Percentiles rank a stretch among this genome's conserved stretches.
phyloP scores from a whole-genome alignment of 2,797 vertebrate genomes.

The Coregonus sp. region DNA sequence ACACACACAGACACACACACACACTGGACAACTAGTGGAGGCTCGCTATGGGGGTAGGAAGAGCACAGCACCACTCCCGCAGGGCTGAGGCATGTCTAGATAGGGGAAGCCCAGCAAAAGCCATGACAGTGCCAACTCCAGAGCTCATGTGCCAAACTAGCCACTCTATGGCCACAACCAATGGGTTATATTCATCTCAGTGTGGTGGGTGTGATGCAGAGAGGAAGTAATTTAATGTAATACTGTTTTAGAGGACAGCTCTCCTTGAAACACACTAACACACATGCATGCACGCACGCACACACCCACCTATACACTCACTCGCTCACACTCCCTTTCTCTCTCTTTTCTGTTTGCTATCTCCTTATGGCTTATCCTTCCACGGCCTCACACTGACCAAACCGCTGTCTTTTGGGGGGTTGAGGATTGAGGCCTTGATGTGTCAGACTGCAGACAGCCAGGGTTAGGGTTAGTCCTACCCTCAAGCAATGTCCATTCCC shows the following conservation, averaged over 20 bases:
- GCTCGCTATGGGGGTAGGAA: background rate
- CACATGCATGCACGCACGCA: background rate
- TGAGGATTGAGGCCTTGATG: background rate
- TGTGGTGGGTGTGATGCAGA: conserved; percentile 37
- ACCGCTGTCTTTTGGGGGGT: background rate
- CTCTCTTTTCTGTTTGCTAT: background rate
- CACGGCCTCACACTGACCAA: background rate
- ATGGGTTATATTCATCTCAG: conserved; percentile 49
- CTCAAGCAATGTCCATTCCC: background rate
- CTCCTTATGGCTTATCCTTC: background rate
- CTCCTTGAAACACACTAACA: background rate
- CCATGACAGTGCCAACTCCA: conserved; percentile 24
- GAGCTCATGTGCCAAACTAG: conserved; percentile 25
- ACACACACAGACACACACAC: conserved; percentile 11
- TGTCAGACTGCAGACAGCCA: background rate
- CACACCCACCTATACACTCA: no score
- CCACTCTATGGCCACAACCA: conserved; percentile 29
- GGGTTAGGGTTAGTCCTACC: background rate
- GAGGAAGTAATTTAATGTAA: background rate
- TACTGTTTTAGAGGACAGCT: background rate
- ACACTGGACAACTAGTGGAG: background rate
- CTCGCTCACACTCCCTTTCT: background rate
- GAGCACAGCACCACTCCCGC: conserved; percentile 28
- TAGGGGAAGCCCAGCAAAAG: conserved; percentile 7
- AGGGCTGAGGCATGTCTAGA: conserved; percentile 6